A percentile compares a stretch with the other conserved stretches of the same genome.
Conservation (phyloP, 2,888 invertebrate genomes). For the Tribolium freemani region DNA sequence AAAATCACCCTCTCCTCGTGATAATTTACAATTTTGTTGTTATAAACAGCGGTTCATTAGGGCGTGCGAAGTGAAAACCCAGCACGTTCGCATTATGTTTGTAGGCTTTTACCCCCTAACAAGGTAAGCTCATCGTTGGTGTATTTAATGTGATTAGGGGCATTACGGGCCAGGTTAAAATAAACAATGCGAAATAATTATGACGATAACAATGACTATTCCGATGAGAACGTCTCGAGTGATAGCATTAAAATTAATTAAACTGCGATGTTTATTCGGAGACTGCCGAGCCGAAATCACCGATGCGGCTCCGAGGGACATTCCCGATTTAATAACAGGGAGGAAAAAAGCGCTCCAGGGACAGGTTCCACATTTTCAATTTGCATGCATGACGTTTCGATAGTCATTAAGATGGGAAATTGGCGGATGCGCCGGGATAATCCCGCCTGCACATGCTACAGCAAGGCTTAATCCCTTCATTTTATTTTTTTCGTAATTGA, state of each 20-base stretch:
- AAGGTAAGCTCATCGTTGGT: conserved; percentile 41
- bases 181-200: conserved; percentile 41
- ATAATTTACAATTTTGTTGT: conserved; percentile 10
- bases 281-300: neutral
- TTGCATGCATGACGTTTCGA: neutral
- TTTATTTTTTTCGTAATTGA: too few species aligned
- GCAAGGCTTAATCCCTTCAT: too few species aligned
- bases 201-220: conserved; percentile 31
- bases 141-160: conserved; percentile 43
- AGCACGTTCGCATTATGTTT: conserved; percentile 39
- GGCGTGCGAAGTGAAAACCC: conserved; percentile 26
- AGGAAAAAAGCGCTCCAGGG: conserved; percentile 18
- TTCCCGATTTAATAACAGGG: neutral
- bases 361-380: neutral
- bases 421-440: conserved; percentile 2
- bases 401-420: neutral
- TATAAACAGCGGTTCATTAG: conserved; percentile 40
- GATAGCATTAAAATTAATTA: conserved; percentile 35
- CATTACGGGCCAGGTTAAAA: conserved; percentile 39
- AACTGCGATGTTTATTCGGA: conserved; percentile 18
- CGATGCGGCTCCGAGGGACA: conserved; percentile 17
- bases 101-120: conserved; percentile 42
- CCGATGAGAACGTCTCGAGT: conserved; percentile 21
- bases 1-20: neutral
- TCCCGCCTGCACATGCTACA: too few species aligned